phyloP scores from a whole-genome alignment of 2,888 invertebrate genomes.

The Drosophila infuscata region DNA sequence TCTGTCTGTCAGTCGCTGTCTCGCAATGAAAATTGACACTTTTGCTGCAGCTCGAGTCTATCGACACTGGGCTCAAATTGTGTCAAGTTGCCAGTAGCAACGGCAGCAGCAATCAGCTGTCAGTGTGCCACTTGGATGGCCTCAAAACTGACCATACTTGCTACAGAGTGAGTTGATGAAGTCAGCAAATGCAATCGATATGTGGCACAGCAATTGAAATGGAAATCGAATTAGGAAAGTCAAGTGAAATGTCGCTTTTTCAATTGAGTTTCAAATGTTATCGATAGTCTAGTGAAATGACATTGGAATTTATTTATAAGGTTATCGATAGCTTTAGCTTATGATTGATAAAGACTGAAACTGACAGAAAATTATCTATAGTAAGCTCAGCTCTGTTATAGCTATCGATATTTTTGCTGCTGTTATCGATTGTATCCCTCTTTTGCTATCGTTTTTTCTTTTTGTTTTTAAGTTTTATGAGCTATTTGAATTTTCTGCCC shows the following conservation, averaged over 20 bases:
- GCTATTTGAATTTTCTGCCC: background rate
- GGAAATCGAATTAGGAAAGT: constrained; percentile 44
- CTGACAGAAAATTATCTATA: background rate
- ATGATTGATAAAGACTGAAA: background rate
- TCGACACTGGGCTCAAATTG: constrained; percentile 64
- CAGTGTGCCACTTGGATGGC: constrained; percentile 67
- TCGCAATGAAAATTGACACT: constrained; percentile 73
- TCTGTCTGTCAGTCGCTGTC: constrained; percentile 32
- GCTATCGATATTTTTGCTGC: background rate
- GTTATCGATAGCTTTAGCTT: constrained; percentile 2
- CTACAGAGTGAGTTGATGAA: constrained; percentile 53
- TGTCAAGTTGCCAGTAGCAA: constrained; percentile 71
- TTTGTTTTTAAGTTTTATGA: background rate
- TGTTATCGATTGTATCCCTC: background rate
- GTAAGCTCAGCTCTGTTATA: background rate
- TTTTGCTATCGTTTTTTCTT: background rate
- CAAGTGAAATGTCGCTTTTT: constrained; percentile 27
- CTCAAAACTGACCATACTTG: constrained; percentile 72
- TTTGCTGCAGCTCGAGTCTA: constrained; percentile 33
- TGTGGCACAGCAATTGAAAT: constrained; percentile 42
- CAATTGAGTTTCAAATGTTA: constrained; percentile 12
- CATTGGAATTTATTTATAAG: background rate
- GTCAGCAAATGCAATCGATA: constrained; percentile 59
- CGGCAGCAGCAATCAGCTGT: constrained; percentile 62
- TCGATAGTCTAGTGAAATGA: constrained; percentile 2